Evolutionary conservation across 2,113 vertebrate species (phyloP).

Genomic region (Zeus faber): DNA sequence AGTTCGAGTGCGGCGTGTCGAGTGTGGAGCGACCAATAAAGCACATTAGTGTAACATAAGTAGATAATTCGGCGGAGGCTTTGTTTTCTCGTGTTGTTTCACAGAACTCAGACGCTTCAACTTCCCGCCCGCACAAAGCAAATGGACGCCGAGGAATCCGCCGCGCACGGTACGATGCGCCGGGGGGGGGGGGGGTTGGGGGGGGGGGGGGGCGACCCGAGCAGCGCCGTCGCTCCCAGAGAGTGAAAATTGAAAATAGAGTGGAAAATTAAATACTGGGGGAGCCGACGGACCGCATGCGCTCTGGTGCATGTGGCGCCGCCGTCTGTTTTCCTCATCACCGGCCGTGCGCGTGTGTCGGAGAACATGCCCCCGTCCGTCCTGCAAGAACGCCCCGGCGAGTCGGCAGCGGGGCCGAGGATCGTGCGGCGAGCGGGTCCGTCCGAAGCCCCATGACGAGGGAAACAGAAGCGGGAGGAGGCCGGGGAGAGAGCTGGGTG

Average conservation of each 20-base stretch:
- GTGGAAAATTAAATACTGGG: slow-evolving; percentile 45
- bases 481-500: background rate
- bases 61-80: no score
- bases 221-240: slow-evolving; percentile 14
- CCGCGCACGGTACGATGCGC: no score
- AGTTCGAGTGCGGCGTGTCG: no score
- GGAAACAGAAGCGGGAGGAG: slow-evolving; percentile 50
- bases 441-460: slow-evolving; percentile 50
- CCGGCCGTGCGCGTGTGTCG: slow-evolving; percentile 19
- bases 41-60: no score
- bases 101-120: no score
- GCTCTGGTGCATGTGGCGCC: slow-evolving; percentile 33
- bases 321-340: slow-evolving; percentile 63
- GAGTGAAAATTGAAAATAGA: slow-evolving; percentile 57
- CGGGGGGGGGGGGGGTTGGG: background rate
- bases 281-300: slow-evolving; percentile 45
- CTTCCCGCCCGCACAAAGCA: no score
- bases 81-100: no score
- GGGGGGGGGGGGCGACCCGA: slow-evolving; percentile 1
- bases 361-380: slow-evolving; percentile 59
- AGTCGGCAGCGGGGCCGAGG: slow-evolving; percentile 52
- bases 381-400: slow-evolving; percentile 41
- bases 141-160: no score
- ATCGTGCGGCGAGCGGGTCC: slow-evolving; percentile 28
- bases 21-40: no score